A percentile compares a stretch with the other conserved stretches of the same genome.
Conservation (phyloP, 2,888 invertebrate genomes). For the Pharmacophagus antenor region DNA sequence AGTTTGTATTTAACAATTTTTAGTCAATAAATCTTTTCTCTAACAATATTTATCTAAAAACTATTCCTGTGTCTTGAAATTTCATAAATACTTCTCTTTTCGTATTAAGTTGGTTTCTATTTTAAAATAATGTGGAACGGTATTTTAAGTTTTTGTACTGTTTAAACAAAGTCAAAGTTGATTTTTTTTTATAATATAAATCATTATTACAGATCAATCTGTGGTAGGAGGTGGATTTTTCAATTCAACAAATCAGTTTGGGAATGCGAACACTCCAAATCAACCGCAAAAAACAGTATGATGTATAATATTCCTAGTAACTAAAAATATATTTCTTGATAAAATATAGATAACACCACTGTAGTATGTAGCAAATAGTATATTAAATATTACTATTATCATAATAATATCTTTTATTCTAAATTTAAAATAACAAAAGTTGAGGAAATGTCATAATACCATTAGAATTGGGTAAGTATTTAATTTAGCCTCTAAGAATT, state of each 20-base stretch:
- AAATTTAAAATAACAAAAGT: no score
- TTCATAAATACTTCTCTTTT: neutral
- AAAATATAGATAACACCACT: neutral
- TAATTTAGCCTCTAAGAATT: neutral
- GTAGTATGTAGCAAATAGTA: neutral
- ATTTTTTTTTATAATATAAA: neutral
- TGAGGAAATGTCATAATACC: no score
- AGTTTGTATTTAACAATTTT: neutral
- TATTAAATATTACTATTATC: neutral
- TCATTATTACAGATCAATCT: slow-evolving; percentile 63
- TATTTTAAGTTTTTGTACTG: neutral
- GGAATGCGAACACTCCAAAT: slow-evolving; percentile 69
- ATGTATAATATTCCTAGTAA: slow-evolving; percentile 18
- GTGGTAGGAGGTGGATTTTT: slow-evolving; percentile 73
- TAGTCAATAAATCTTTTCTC: neutral
- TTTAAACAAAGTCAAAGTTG: neutral
- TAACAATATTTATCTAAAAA: neutral
- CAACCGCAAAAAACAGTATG: slow-evolving; percentile 67
- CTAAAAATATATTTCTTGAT: neutral
- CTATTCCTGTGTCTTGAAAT: neutral
- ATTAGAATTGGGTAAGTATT: no score
- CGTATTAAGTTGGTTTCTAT: neutral
- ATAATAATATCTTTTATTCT: no score
- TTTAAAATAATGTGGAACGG: slow-evolving; percentile 14
- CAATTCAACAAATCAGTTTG: slow-evolving; percentile 72